Base-by-base conservation (phyloP, 2,888 invertebrate genomes). In the Nomada flava region DNA sequence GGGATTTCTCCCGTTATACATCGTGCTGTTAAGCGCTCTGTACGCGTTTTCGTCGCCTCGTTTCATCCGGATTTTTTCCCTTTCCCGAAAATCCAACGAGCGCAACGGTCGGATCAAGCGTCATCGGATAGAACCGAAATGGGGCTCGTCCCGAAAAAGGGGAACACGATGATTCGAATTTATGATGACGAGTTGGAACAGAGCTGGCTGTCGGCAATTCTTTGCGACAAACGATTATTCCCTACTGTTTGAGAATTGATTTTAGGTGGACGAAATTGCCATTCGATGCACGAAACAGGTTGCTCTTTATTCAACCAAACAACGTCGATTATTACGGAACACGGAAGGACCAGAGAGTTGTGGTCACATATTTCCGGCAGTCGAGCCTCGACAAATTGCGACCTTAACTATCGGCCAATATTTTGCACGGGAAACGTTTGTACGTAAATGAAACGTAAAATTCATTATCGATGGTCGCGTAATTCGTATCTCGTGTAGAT, bases 1-100 rank as follows among this genome's bases (percentile, higher is more conserved):
- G 79, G 80, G 86, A 86, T 87, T 87, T 77, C 42, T 70, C 57
- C 69, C 68, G 67, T 83, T 82, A 68, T 75, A 77, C 60, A 57
- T 15, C 60, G 63, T 29, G 67, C 9, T 59, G 75, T 57, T 79
- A 67, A 79, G 72, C 79, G 68, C 70, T 67, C 80, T 80, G 72
- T 81, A 59, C 63, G 36, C 71, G 57, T 69, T 76, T 74, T 76
- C 53, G 55, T 65, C 67, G 63, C 68, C 29, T 47, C 68, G 64
- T 50, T 59, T 72, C 52, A 47, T 10, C 44, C 55, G 65, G 60
- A 59, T 59, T 59, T 76, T 76, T 20, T 52, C 23, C 55, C 26
- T 53, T 57, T 44, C 18, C 29, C 68, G 13, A 76, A 81, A 76
- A 82, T 59, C 2, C 44, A 44, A 44, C 26, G 26, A 20, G 1